A percentile compares a stretch with the other conserved stretches of the same genome.
Conservation (phyloP, 2,113 vertebrate genomes). For the Erythrolamprus reginae region DNA sequence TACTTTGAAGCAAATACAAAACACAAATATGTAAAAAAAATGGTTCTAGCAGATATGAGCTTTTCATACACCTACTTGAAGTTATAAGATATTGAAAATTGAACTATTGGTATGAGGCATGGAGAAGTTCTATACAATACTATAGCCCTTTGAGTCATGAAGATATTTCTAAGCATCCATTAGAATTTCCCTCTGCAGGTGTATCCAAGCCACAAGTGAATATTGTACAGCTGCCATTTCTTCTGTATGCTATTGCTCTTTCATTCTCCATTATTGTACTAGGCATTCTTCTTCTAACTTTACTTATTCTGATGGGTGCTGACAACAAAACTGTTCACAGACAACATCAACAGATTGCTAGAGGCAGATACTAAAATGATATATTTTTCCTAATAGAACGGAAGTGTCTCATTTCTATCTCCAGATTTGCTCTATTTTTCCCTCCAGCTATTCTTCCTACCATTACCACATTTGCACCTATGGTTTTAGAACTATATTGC, state of each 20-base stretch:
- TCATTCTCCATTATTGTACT: conserved; percentile 42
- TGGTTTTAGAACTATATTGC: background rate
- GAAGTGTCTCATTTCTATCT: conserved; percentile 10
- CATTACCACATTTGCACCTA: conserved; percentile 11
- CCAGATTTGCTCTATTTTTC: background rate
- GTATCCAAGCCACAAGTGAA: background rate
- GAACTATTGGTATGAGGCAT: background rate
- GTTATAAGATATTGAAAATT: background rate
- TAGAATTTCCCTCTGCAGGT: background rate
- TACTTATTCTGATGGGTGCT: conserved; percentile 32
- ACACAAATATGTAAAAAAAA: background rate
- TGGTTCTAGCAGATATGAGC: background rate
- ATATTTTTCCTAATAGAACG: conserved; percentile 50
- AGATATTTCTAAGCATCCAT: background rate
- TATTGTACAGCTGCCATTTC: background rate
- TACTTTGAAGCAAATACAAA: background rate
- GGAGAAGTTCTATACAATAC: background rate
- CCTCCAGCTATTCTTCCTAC: background rate
- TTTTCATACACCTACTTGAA: background rate
- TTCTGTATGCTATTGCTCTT: conserved; percentile 1
- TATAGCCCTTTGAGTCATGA: background rate
- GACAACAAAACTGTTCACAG: conserved; percentile 48
- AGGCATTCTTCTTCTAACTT: conserved; percentile 52
- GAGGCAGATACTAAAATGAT: conserved; percentile 49
- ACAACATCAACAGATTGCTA: conserved; percentile 43